These are phyloP conservation scores for Numenius phaeopus DNA, from an alignment of 2,797 vertebrate species.

Conservation along the genomic window DNA sequence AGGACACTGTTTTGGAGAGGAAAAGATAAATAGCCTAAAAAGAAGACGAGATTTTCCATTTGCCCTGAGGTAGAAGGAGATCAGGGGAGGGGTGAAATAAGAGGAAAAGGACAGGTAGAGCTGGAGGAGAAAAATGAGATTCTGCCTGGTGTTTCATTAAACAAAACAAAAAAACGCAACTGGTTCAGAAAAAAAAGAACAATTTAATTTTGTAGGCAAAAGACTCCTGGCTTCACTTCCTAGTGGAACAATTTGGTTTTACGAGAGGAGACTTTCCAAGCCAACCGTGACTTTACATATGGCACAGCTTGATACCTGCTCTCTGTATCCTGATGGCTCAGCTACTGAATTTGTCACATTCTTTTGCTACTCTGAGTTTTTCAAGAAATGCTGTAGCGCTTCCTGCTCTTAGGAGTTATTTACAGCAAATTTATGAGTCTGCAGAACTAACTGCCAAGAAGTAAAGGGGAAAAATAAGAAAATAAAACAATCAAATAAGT, in stretches of 20 bases:
- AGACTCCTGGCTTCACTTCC: conserved; percentile 43
- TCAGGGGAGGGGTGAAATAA: conserved; percentile 15
- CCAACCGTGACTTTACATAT: conserved; percentile 70
- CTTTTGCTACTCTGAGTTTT: conserved; percentile 53
- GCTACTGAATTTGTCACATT: conserved; percentile 73
- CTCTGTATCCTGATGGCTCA: conserved; percentile 70
- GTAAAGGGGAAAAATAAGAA: not conserved
- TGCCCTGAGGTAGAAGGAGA: not conserved
- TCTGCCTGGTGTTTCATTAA: conserved; percentile 66
- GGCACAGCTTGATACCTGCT: conserved; percentile 73
- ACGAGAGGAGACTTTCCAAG: conserved; percentile 60
- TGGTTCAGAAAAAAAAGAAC: conserved; percentile 18
- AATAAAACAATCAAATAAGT: not conserved
- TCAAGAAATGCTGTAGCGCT: conserved; percentile 44
- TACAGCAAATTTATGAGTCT: conserved; percentile 56
- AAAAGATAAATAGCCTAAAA: conserved; percentile 55
- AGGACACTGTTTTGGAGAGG: not conserved
- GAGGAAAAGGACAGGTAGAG: conserved; percentile 37
- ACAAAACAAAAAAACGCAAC: conserved; percentile 57
- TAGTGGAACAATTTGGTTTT: conserved; percentile 65
- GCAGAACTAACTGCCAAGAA: conserved; percentile 46
- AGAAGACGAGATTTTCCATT: conserved; percentile 53
- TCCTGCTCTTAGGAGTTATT: conserved; percentile 57
- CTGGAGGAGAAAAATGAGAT: conserved; percentile 45
- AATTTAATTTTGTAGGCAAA: conserved; percentile 61